These are phyloP conservation scores for Odobenus rosmarus DNA, from an alignment of 2,113 vertebrate genomes.

Conservation along the genomic window DNA sequence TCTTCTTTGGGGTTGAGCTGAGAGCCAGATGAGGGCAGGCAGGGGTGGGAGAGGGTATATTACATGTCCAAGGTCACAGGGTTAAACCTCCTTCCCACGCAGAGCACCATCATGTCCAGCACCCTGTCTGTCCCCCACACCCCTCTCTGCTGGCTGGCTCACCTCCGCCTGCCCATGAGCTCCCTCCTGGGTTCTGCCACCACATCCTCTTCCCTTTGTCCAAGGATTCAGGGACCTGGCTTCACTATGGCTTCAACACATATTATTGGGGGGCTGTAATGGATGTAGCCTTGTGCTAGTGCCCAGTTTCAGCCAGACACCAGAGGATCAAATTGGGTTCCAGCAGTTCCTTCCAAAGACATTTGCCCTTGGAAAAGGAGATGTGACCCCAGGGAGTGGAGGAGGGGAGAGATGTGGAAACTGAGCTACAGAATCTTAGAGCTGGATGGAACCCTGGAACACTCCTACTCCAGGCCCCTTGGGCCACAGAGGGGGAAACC, in stretches of 20 bases:
- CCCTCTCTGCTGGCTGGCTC: background rate
- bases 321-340: background rate
- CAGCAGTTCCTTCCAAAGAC: background rate
- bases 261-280: background rate
- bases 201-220: background rate
- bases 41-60: background rate
- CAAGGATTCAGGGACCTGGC: background rate
- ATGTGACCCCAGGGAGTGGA: background rate
- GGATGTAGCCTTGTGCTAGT: background rate
- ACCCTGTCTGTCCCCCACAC: too few relatives aligned
- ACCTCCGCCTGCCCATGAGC: background rate
- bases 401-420: background rate
- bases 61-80: background rate
- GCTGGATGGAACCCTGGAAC: background rate
- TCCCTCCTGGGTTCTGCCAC: background rate
- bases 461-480: background rate
- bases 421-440: background rate
- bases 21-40: background rate
- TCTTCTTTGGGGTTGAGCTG: background rate
- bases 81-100: background rate
- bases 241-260: background rate
- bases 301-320: background rate
- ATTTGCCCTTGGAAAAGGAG: conserved; percentile 47
- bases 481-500: background rate
- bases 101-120: background rate